A percentile compares a stretch with the other conserved stretches of the same genome.
phyloP scores from a whole-genome alignment of 2,797 vertebrate species.

The Acrossocheilus fasciatus region DNA sequence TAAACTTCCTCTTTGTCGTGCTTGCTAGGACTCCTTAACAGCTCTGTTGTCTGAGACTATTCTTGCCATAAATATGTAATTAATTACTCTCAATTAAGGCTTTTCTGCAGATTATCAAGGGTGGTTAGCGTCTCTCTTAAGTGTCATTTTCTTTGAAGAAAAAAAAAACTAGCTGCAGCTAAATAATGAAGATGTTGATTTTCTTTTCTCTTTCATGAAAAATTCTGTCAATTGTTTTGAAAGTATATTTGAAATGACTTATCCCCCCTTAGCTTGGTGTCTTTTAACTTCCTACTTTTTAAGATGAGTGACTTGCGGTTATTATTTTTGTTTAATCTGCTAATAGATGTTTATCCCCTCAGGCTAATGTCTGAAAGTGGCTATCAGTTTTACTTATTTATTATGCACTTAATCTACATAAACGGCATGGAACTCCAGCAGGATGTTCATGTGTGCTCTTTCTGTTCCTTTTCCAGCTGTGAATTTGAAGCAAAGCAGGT shows the following conservation, averaged over 20 bases:
- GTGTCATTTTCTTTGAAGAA: conserved; percentile 55
- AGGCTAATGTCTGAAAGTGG: conserved; percentile 76
- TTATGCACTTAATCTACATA: conserved; percentile 80
- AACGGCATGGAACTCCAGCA: conserved; percentile 71
- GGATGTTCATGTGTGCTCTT: conserved; percentile 63
- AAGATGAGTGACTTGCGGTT: conserved; percentile 77
- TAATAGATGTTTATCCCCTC: conserved; percentile 76
- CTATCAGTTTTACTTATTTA: conserved; percentile 81
- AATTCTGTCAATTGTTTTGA: conserved; percentile 74
- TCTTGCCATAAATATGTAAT: conserved; percentile 58
- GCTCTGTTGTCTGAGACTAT: conserved; percentile 31
- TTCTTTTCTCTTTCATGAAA: conserved; percentile 64
- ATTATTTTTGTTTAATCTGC: conserved; percentile 82
- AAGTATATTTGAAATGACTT: conserved; percentile 78
- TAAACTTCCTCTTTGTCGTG: conserved; percentile 33
- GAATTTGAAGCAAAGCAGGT: conserved; percentile 40
- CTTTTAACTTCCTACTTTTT: conserved; percentile 75
- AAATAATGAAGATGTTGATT: conserved; percentile 55
- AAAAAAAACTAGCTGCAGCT: conserved; percentile 56
- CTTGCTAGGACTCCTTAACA: conserved; percentile 43
- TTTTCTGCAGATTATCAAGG: conserved; percentile 48
- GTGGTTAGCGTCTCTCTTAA: conserved; percentile 52
- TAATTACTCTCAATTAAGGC: conserved; percentile 60
- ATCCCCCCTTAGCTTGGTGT: conserved; percentile 74
- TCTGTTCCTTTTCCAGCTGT: conserved; percentile 71